Evolutionary conservation across 2,888 invertebrate genomes (phyloP), one percentile per base, ranked within the genome.

Genomic region (Hermaeophaga mercurialis): DNA sequence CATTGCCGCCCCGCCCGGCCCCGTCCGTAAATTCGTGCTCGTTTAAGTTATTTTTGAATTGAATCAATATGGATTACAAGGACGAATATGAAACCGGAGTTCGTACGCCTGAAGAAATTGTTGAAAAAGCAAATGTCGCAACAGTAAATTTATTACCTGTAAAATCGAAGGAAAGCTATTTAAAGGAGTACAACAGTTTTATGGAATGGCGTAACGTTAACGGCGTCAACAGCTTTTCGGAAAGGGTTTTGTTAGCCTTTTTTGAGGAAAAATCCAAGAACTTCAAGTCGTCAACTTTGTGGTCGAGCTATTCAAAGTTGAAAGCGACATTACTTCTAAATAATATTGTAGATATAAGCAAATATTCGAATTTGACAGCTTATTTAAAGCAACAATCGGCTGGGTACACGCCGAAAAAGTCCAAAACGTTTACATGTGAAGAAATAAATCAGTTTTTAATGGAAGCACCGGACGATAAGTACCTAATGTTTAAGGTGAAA

Each of bases 151-250:
- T 41, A 14, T 14, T 41, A 24, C 41, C 24, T 22, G 12, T 24
- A 9, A 41, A 41, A 24, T 41, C 22, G 24, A 41, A 41, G 14
- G 41, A 41, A 41, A 22, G 24, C 14, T 41, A 24, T 22, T 8
- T 41, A 24, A 41, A 12, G 11, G 12, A 41, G 24, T 41, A 24
- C 12, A 11, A 41, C 22, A 41, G 22, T 22, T 41, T 41, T 22
- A 41, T 41, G 41, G 24, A 41, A 22, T 41, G 41, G 41, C 41
- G 41, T 11, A 41, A 41, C 41, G 22, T 14, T 1, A 41, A 41
- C 9, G 24, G 12, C 24, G 12, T 41, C 24, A 22, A 41, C 14
- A 41, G 22, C 2, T 41, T 41, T 41, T 12, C 24, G 24, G 41
- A 41, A 6, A 6, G 31, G 1, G 24, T 24, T 12, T 8, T 41